These are phyloP conservation scores for Euclidia mi DNA, from an alignment of 2,888 invertebrate genomes.

Conservation along the genomic window DNA sequence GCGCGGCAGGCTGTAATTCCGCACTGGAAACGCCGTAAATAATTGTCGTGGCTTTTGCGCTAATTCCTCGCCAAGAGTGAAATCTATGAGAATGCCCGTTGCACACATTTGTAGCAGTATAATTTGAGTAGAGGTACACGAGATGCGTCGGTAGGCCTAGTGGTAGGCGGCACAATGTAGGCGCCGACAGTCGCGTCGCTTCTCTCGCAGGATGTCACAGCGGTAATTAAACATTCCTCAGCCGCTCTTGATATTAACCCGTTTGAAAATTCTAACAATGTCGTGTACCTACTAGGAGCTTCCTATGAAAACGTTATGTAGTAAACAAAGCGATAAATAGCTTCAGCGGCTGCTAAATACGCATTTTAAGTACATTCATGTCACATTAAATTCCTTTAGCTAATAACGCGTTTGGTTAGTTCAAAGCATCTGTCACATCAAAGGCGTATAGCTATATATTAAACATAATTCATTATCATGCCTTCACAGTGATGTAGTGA, in stretches of 20 bases:
- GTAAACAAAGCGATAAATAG: slow-evolving; percentile 37
- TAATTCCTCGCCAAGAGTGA: slow-evolving; percentile 77
- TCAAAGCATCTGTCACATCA: not conserved
- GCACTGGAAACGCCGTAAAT: slow-evolving; percentile 80
- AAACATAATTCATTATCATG: not conserved
- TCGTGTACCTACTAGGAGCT: slow-evolving; percentile 71
- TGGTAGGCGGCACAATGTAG: slow-evolving; percentile 49
- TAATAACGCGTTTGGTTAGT: slow-evolving; percentile 2
- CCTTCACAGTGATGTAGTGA: too few relatives aligned
- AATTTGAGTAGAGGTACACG: slow-evolving; percentile 11
- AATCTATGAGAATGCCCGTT: slow-evolving; percentile 74
- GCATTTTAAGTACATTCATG: slow-evolving; percentile 48
- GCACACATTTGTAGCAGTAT: slow-evolving; percentile 33
- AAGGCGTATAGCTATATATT: not conserved
- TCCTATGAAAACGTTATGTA: slow-evolving; percentile 72
- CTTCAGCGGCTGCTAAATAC: slow-evolving; percentile 21
- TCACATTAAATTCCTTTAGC: slow-evolving; percentile 44
- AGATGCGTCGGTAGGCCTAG: slow-evolving; percentile 50
- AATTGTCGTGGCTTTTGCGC: slow-evolving; percentile 80
- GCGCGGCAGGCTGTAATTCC: slow-evolving; percentile 74
- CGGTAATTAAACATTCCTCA: slow-evolving; percentile 85
- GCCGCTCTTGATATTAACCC: slow-evolving; percentile 79
- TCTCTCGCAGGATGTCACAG: slow-evolving; percentile 73
- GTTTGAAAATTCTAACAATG: slow-evolving; percentile 85
- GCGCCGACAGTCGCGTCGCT: slow-evolving; percentile 53